phyloP scores from a whole-genome alignment of 2,113 vertebrate genomes.

The Onychorhynchus coronatus region DNA sequence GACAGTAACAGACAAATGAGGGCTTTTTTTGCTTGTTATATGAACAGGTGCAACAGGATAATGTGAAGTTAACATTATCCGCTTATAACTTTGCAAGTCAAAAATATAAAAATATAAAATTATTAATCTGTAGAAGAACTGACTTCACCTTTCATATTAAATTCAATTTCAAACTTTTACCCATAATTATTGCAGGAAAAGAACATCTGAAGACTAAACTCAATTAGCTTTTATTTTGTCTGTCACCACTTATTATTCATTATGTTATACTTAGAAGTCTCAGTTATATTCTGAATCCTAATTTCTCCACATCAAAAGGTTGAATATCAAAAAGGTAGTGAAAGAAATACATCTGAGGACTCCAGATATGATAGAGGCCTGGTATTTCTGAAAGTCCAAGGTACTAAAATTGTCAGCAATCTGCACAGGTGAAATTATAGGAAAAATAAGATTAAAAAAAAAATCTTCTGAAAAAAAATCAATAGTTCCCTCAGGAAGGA shows the following conservation, averaged over 20 bases:
- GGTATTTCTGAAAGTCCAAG: not conserved
- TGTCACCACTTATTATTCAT: constrained; percentile 25
- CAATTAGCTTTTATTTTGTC: constrained; percentile 47
- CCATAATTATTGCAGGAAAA: not conserved
- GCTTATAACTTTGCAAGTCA: not conserved
- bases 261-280: constrained; percentile 22
- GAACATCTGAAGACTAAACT: not conserved
- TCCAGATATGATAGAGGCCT: not conserved
- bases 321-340: not conserved
- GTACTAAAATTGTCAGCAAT: not conserved
- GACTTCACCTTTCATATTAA: not conserved
- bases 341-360: not conserved
- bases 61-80: not conserved
- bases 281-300: constrained; percentile 18
- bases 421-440: not conserved
- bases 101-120: not conserved
- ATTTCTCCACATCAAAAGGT: not conserved
- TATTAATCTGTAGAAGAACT: not conserved
- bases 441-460: not conserved
- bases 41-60: not conserved
- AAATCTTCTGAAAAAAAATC: not conserved
- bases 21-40: not conserved
- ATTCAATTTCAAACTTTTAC: not conserved
- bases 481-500: not conserved
- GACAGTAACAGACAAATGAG: not conserved